Evolutionary conservation across 2,113 vertebrate species (phyloP).

Genomic region (Tylochromis polylepis): DNA sequence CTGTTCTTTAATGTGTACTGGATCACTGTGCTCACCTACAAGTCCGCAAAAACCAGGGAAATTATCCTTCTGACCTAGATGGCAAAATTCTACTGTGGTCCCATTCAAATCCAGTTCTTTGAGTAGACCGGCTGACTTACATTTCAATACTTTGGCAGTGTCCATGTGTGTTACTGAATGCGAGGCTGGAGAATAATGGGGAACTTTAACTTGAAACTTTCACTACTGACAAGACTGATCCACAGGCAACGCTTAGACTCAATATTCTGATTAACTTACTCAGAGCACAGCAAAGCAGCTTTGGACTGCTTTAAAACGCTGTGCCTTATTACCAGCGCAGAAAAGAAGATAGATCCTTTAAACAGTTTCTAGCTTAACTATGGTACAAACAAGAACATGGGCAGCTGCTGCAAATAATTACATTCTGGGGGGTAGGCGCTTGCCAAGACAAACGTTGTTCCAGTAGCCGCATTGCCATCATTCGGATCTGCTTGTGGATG

Average conservation of each 20-base stretch:
- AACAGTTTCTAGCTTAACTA: slow-evolving; percentile 58
- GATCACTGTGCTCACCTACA: not conserved
- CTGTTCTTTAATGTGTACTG: not conserved
- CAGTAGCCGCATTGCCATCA: slow-evolving; percentile 62
- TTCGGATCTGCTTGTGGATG: slow-evolving; percentile 16
- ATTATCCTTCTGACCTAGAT: slow-evolving; percentile 4
- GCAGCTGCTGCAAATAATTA: slow-evolving; percentile 74
- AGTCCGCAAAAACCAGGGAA: not conserved
- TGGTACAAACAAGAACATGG: slow-evolving; percentile 66
- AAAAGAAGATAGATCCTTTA: slow-evolving; percentile 50
- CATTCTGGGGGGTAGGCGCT: slow-evolving; percentile 38
- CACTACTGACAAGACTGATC: not conserved
- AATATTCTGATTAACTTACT: slow-evolving; percentile 23
- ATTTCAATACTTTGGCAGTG: slow-evolving; percentile 5
- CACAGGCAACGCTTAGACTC: slow-evolving; percentile 18
- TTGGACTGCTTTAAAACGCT: not conserved
- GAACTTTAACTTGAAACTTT: not conserved
- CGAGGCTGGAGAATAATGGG: not conserved
- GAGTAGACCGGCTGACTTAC: not conserved
- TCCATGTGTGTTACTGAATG: not conserved
- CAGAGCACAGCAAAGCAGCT: slow-evolving; percentile 21
- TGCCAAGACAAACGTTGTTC: slow-evolving; percentile 76
- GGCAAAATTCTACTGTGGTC: slow-evolving; percentile 1
- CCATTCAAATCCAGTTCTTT: slow-evolving; percentile 11
- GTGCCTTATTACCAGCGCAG: slow-evolving; percentile 17